Conservation (phyloP, 2,113 vertebrate genomes). For the Oreochromis spilurus region DNA sequence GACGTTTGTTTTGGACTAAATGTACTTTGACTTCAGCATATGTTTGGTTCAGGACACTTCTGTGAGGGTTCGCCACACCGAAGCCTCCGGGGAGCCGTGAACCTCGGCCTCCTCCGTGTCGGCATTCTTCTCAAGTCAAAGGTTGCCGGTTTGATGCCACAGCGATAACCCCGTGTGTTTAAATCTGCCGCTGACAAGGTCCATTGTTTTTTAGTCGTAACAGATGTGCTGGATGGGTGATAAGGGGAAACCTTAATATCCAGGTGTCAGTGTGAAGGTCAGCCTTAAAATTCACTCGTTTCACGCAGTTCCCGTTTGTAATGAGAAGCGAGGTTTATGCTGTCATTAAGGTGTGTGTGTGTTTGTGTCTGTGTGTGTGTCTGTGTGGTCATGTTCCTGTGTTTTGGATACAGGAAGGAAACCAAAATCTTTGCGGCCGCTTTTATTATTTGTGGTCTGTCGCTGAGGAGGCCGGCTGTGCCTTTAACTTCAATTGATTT, state of each 20-base stretch:
- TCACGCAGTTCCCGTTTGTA: not conserved
- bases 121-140: constrained; percentile 12
- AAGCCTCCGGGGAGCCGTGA: not conserved
- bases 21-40: not conserved
- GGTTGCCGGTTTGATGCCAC: not conserved
- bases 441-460: not conserved
- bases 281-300: not conserved
- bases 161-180: constrained; percentile 3
- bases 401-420: not conserved
- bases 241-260: not conserved
- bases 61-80: not conserved
- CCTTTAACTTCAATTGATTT: not conserved
- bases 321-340: not conserved
- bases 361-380: not conserved
- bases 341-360: not conserved
- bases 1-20: constrained; percentile 6
- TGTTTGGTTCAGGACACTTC: not conserved
- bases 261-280: not conserved
- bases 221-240: constrained; percentile 35
- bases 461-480: not conserved
- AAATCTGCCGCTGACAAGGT: not conserved
- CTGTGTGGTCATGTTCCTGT: not conserved
- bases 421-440: not conserved
- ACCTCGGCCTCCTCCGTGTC: not conserved
- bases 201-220: constrained; percentile 25